Evolutionary conservation across 2,888 invertebrate genomes (phyloP), one percentile per base, ranked within the genome.

Genomic region (Agonopterix alstromeriana): DNA sequence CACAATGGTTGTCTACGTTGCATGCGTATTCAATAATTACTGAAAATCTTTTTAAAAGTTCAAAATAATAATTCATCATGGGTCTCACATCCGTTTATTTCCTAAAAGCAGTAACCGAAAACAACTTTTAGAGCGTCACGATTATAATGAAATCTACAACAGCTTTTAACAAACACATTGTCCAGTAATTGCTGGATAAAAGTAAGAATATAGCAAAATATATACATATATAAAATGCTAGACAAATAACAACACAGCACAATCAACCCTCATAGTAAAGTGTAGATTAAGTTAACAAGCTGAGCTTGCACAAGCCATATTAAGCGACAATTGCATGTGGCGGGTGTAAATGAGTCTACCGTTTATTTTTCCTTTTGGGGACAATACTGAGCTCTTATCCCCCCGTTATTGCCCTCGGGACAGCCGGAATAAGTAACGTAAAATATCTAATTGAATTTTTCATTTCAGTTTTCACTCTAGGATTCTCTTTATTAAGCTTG

Each of bases 381-480:
- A 62, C 63, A 67, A 66, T 61, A 53, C 47, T 53, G 62, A 53
- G 64, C 57, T 63, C 58, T 65, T 61, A 63, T 64, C 59, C 63
- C 64, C 56, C 56, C 61, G 59, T 70, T 75, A 76, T 74, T 62
- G 56, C 68, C 61, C 61, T 51, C 52, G 64, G 62, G 65, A 73
- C 69, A 67, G 68, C 60, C 60, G 55, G 54, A 73, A 65, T 65
- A 60, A 35, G 10, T 36, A 43, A 17, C 65, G 68, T 68, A 73
- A 73, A 73, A 73, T 70, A 77, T 75, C 68, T 76, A 77, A 81
- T 82, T 77, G 77, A 80, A 82, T 80, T 79, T 80, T 79, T 79
- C 73, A 77, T 78, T 58, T 65, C 61, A 64, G 61, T 67, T 78
- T 58, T 65, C 61, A 63, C 61, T 67, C 73, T 69, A 70, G 61